These are phyloP conservation scores for Brachystomella parvula DNA, from an alignment of 1,140 invertebrate species.

Conservation along the genomic window DNA sequence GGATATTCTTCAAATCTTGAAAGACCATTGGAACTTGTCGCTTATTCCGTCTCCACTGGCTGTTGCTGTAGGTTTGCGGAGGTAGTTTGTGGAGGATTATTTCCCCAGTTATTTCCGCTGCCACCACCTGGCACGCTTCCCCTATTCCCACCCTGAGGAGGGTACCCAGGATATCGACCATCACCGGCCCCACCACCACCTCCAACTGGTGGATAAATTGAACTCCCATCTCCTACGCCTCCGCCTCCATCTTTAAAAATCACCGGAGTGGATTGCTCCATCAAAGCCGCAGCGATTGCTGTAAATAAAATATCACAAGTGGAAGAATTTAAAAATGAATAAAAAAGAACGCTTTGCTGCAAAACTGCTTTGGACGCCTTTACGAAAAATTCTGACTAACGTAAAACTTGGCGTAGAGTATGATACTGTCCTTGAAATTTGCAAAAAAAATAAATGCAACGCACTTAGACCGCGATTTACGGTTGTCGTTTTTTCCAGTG, in stretches of 20 bases:
- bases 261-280: slow-evolving; percentile 1
- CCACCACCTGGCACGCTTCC: neutral
- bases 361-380: too few species aligned
- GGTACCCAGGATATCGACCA: neutral
- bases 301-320: neutral
- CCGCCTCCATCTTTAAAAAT: neutral
- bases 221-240: neutral
- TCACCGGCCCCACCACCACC: neutral
- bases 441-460: too few species aligned
- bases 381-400: too few species aligned
- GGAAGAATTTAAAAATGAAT: too few species aligned
- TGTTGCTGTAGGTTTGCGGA: neutral
- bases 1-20: slow-evolving; percentile 24
- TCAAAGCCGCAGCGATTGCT: slow-evolving; percentile 36
- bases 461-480: too few species aligned
- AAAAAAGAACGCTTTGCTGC: too few species aligned
- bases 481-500: too few species aligned
- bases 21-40: slow-evolving; percentile 20
- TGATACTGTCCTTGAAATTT: too few species aligned
- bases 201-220: neutral
- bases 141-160: slow-evolving; percentile 1
- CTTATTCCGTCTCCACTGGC: slow-evolving; percentile 12
- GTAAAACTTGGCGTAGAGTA: too few species aligned
- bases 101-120: neutral
- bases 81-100: neutral